Evolutionary conservation across 2,888 invertebrate species (phyloP).

Genomic region (Lottia gigantea): DNA sequence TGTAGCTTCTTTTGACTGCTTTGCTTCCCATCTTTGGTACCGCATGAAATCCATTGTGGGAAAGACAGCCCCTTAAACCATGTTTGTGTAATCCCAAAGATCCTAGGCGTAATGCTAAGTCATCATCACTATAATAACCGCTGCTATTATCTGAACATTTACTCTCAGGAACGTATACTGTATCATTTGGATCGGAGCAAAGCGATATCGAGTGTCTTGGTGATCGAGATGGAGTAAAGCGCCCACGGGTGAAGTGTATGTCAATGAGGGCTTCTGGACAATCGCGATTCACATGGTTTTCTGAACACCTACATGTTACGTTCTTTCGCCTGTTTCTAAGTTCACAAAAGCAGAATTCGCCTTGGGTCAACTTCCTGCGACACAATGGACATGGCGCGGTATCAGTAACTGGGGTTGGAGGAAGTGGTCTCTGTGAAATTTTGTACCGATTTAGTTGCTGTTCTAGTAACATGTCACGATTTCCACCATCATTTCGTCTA

Average conservation of each 20-base stretch:
- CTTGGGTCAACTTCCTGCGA: background rate
- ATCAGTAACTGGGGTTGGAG: background rate
- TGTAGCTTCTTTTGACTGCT: background rate
- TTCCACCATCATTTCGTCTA: background rate
- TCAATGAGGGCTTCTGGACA: background rate
- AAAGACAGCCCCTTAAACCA: background rate
- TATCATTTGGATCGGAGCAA: background rate
- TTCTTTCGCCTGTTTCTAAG: background rate
- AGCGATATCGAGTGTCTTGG: background rate
- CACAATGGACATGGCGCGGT: background rate
- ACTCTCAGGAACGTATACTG: background rate
- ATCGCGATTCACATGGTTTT: background rate
- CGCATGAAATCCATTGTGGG: background rate
- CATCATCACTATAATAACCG: background rate
- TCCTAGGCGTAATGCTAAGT: background rate
- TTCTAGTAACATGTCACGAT: background rate
- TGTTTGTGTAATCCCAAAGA: background rate
- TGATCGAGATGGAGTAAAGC: background rate
- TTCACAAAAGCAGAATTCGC: background rate
- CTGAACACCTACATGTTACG: background rate
- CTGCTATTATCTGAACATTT: background rate
- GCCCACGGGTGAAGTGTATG: background rate
- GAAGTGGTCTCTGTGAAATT: background rate
- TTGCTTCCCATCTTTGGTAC: conserved; percentile 2
- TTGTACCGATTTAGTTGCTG: background rate